phyloP scores from a whole-genome alignment of 92 coral and sea anemone species.

The Porites cylindrica region DNA sequence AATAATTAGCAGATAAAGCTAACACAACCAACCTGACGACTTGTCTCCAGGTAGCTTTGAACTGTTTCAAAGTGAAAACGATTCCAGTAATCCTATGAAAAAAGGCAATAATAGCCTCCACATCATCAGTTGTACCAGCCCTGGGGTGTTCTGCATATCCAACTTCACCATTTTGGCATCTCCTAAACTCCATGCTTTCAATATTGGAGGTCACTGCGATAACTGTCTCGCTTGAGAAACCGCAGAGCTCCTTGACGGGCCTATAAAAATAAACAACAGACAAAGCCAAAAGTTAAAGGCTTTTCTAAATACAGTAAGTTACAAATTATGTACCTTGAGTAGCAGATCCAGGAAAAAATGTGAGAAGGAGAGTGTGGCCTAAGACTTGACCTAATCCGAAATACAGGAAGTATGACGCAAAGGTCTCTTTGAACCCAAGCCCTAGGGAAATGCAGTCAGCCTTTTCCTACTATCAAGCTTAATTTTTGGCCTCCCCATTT shows the following conservation, averaged over 20 bases:
- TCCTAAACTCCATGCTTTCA: constrained; percentile 68
- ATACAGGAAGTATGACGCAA: too few species aligned
- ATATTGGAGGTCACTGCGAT: constrained; percentile 80
- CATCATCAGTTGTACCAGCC: constrained; percentile 75
- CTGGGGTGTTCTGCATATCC: constrained; percentile 79
- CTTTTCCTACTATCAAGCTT: too few species aligned
- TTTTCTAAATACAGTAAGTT: background rate
- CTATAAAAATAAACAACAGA: constrained; percentile 33
- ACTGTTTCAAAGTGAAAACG: constrained; percentile 68
- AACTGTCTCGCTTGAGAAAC: constrained; percentile 74
- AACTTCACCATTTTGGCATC: constrained; percentile 48
- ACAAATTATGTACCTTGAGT: background rate
- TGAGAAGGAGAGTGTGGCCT: too few species aligned
- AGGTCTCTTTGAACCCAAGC: too few species aligned
- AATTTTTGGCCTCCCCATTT: too few species aligned
- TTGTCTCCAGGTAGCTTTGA: constrained; percentile 70
- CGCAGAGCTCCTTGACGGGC: constrained; percentile 70
- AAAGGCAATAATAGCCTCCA: constrained; percentile 68
- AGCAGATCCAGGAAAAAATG: background rate
- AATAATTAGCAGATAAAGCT: too few species aligned
- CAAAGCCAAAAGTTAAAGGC: too few species aligned
- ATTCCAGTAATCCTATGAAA: constrained; percentile 65
- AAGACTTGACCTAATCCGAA: too few species aligned
- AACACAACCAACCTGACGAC: constrained; percentile 57
- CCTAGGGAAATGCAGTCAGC: too few species aligned